Evolutionary conservation across 1,140 invertebrate genomes (phyloP).

Genomic region (Zaprionus davidi): DNA sequence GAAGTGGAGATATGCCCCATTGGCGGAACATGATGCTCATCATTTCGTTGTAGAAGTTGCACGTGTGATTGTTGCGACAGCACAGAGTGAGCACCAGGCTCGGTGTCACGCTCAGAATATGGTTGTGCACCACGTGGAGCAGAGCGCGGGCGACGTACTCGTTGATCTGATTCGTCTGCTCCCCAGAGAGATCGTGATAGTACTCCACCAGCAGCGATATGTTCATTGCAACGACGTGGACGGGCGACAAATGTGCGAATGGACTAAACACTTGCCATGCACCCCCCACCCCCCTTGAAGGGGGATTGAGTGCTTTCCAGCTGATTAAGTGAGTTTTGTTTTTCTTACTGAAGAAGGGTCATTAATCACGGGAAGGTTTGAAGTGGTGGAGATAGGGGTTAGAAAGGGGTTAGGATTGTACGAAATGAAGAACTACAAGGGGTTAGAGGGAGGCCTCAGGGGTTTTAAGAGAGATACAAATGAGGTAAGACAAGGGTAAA

Average conservation of each 20-base stretch:
- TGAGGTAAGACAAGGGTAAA: not conserved
- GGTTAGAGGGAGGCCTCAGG: too few species aligned
- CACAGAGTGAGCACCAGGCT: slow-evolving; percentile 64
- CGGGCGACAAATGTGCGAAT: not conserved
- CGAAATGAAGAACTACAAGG: too few species aligned
- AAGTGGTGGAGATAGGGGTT: not conserved
- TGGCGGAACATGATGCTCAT: slow-evolving; percentile 61
- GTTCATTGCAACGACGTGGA: slow-evolving; percentile 42
- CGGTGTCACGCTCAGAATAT: slow-evolving; percentile 61
- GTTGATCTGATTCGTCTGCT: slow-evolving; percentile 66
- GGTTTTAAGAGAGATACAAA: too few species aligned
- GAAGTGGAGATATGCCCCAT: slow-evolving; percentile 65
- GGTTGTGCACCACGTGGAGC: slow-evolving; percentile 63
- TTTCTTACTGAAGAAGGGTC: not conserved
- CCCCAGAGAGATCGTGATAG: slow-evolving; percentile 62
- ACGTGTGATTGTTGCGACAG: slow-evolving; percentile 64
- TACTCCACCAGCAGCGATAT: slow-evolving; percentile 50
- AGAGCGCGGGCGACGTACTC: slow-evolving; percentile 64
- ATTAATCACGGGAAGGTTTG: not conserved
- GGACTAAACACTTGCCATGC: not conserved
- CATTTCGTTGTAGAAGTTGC: slow-evolving; percentile 75
- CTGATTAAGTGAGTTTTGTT: not conserved
- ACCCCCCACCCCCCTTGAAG: too few species aligned
- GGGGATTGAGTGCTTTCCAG: not conserved
- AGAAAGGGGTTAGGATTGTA: not conserved